A percentile compares a stretch with the other conserved stretches of the same genome.
These are phyloP conservation scores for Gallinago paraguaiae DNA, from an alignment of 2,113 vertebrate genomes.

Conservation along the genomic window DNA sequence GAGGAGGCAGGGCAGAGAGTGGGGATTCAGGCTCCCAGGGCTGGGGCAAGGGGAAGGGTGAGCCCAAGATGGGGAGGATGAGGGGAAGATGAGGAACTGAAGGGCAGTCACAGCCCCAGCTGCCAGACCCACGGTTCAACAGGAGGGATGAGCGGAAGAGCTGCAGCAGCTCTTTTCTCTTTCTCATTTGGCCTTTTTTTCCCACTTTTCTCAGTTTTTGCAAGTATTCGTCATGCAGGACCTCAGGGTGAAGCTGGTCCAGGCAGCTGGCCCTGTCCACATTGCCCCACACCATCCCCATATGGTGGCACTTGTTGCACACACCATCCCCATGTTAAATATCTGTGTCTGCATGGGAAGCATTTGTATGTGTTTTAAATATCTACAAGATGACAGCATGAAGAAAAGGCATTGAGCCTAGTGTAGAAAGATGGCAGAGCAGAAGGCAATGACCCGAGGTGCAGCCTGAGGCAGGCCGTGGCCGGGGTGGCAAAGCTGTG, in stretches of 20 bases:
- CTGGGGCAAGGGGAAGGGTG: not conserved
- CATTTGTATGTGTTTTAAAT: fast-evolving
- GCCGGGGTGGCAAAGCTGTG: no score
- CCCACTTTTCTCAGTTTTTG: not conserved
- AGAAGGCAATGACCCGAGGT: not conserved
- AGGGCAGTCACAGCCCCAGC: not conserved
- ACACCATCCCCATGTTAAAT: fast-evolving
- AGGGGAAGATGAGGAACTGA: not conserved
- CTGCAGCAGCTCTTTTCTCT: not conserved
- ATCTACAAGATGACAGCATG: fast-evolving
- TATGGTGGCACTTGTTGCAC: fast-evolving
- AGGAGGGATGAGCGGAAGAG: fast-evolving
- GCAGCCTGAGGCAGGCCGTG: not conserved
- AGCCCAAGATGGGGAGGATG: not conserved
- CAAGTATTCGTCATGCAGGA: fast-evolving
- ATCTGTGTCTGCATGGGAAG: fast-evolving
- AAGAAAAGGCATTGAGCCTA: not conserved
- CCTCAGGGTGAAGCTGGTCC: not conserved
- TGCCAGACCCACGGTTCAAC: fast-evolving
- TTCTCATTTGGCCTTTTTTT: not conserved
- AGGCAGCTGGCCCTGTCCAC: not conserved
- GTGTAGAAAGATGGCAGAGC: not conserved
- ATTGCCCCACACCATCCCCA: fast-evolving
- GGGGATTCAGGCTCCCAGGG: not conserved
- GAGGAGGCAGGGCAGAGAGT: not conserved